phyloP scores from a whole-genome alignment of 2,797 vertebrate species.

The Knipowitschia caucasica region DNA sequence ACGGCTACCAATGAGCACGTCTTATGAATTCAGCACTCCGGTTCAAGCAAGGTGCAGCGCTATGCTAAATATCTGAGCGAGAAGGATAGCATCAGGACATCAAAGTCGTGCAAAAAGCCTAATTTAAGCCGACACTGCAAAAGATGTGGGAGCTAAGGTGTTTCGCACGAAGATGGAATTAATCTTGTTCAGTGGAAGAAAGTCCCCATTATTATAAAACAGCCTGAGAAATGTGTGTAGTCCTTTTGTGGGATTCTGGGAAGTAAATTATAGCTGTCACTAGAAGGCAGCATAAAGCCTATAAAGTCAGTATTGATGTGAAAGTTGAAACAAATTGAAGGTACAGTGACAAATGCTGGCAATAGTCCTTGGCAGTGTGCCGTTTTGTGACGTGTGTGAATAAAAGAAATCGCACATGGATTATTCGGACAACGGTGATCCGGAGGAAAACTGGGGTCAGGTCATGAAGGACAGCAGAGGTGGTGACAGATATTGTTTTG shows the following conservation, averaged over 20 bases:
- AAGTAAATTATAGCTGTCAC: slow-evolving; percentile 34
- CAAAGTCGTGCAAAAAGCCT: slow-evolving; percentile 44
- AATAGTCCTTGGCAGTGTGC: slow-evolving; percentile 29
- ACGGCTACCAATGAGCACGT: not conserved
- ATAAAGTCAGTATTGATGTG: slow-evolving; percentile 7
- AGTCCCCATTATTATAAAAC: slow-evolving; percentile 45
- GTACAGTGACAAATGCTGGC: slow-evolving; percentile 8
- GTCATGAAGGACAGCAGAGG: slow-evolving; percentile 38
- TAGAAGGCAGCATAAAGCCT: slow-evolving; percentile 6
- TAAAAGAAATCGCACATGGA: slow-evolving; percentile 12
- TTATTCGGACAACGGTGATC: slow-evolving; percentile 14
- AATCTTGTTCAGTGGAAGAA: slow-evolving; percentile 40
- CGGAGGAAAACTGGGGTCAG: slow-evolving; percentile 38
- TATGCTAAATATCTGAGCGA: slow-evolving; percentile 26
- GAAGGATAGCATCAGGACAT: slow-evolving; percentile 36
- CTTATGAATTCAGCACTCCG: slow-evolving; percentile 15
- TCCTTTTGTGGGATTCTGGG: slow-evolving; percentile 23
- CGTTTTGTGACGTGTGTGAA: slow-evolving; percentile 8
- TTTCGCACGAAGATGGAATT: slow-evolving; percentile 39
- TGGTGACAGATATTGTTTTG: too few relatives aligned
- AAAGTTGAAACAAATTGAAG: slow-evolving; percentile 22
- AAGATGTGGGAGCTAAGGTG: slow-evolving; percentile 40
- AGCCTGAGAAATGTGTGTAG: slow-evolving; percentile 35
- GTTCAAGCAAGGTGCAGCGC: slow-evolving; percentile 37
- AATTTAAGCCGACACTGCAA: slow-evolving; percentile 43